Base-by-base conservation (phyloP, 1,140 invertebrate species). In the Drosophila guanche region DNA sequence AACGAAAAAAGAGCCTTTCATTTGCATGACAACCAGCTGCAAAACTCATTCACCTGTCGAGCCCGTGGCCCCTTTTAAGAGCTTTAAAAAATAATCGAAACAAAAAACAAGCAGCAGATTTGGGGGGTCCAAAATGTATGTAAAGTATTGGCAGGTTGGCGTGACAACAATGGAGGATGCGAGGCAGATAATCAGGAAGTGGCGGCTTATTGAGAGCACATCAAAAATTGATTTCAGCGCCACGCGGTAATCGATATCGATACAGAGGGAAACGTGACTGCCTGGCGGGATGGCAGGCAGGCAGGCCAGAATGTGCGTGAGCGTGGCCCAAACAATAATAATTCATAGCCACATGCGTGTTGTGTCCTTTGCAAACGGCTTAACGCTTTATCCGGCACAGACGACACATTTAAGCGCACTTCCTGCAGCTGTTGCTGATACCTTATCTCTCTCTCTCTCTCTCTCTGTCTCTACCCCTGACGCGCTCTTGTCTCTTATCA, bases 361-460 rank as follows among this genome's bases (percentile, higher is more conserved):
- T 20, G 16, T 73, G 79, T 84, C 66, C 83, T 60, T 66, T 66
- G 84, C 62, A 83, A 86, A 76, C 16, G 84, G 84, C 84, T 88
- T 86, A 74, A 88, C 66, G 67, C 42, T 69, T 70, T 70, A 76
- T 76, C 74, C 73, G 65, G 58, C 63, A 53, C 53, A 51, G 47
- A 47, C 76, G 71, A 67, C 80, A 85, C 80, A 85, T 85, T 85
- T 85, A 85, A 76, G 76, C 83, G 67, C 54, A 86, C 83, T 83
- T 86, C 83, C 83, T 86, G 83, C 79, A 83, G 75, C 83, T 88
- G 83, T 78, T 69, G 76, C 83, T 86, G 83, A 88, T 86, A n/a
- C n/a, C n/a, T n/a, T n/a, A n/a, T n/a, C n/a, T n/a, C n/a, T n/a
- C n/a, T n/a, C n/a, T n/a, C n/a, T n/a, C n/a, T n/a, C n/a, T n/a